Evolutionary conservation across 2,113 vertebrate species (phyloP), one percentile per base, ranked within the genome.

Genomic region (Aphyosemion australe): DNA sequence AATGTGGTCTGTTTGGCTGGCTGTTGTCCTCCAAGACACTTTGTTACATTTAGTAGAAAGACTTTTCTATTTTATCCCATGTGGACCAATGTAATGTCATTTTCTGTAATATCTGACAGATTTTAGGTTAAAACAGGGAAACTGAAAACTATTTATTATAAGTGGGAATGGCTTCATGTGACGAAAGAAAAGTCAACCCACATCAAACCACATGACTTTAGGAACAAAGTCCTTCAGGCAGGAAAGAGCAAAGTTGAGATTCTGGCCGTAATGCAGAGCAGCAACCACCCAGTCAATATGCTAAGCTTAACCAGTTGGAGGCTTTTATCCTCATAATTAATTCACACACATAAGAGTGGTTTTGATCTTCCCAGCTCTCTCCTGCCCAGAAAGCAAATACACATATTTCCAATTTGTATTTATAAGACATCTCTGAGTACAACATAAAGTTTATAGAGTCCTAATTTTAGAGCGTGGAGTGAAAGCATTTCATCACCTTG

Each of bases 401-500:
- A 21, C 0, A 3, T 8, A 41, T 31, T 18, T 39, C 10, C 39
- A 20, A n/a, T 63, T 7, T 63, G n/a, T 8, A 39, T 74, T 64
- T 19, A 54, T 60, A 20, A 32, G 51, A 18, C 47, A 58, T 51
- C 45, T 34, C 41, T 34, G 45, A 51, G 53, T 26, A 13, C 12
- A 55, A 49, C 6, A 61, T 46, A 41, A 14, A 16, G 4, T 32
- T n/a, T 7, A 41, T 32, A 51, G 13, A 53, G 37, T 53, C 15
- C 19, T 43, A 42, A 56, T 60, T 69, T 55, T 32, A 58, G 26
- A 32, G 20, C 13, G 19, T n/a, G 31, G 21, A 51, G 15, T 54
- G 4, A 39, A 72, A 59, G 5, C 19, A 15, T 64, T 65, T 64
- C 49, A 67, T 71, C 34, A 64, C 51, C 58, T 51, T 61, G 37